phyloP scores from a whole-genome alignment of 2,888 invertebrate genomes.

The Melipona beecheii region DNA sequence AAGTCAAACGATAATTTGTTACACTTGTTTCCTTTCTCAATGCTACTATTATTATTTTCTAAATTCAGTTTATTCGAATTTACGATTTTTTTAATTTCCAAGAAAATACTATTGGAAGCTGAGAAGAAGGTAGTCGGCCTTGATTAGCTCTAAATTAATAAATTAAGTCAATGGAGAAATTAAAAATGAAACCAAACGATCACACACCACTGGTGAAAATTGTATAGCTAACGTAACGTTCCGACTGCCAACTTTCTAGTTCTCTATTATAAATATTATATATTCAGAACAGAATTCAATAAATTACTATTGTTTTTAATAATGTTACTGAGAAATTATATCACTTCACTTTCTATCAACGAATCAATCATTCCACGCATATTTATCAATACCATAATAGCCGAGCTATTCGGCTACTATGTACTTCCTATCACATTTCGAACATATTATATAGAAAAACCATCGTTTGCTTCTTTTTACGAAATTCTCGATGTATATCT shows the following conservation, averaged over 20 bases:
- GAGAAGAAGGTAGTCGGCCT: no score
- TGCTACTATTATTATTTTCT: background rate
- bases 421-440: slow-evolving; percentile 1
- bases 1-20: slow-evolving; percentile 11
- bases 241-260: no score
- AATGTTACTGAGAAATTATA: background rate
- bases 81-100: background rate
- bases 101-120: background rate
- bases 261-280: background rate
- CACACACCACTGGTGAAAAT: no score
- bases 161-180: no score
- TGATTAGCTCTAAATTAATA: no score
- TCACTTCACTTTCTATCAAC: background rate
- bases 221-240: no score
- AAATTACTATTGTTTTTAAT: background rate
- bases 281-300: background rate
- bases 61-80: background rate
- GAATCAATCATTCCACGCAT: background rate
- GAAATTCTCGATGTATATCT: slow-evolving; percentile 32
- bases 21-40: background rate
- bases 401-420: slow-evolving; percentile 31
- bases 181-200: no score
- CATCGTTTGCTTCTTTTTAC: background rate
- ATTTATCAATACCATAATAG: background rate
- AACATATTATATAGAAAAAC: slow-evolving; percentile 38